Evolutionary conservation across 2,797 vertebrate species (phyloP), one percentile per base, ranked within the genome.

Genomic region (Podarcis lilfordi): DNA sequence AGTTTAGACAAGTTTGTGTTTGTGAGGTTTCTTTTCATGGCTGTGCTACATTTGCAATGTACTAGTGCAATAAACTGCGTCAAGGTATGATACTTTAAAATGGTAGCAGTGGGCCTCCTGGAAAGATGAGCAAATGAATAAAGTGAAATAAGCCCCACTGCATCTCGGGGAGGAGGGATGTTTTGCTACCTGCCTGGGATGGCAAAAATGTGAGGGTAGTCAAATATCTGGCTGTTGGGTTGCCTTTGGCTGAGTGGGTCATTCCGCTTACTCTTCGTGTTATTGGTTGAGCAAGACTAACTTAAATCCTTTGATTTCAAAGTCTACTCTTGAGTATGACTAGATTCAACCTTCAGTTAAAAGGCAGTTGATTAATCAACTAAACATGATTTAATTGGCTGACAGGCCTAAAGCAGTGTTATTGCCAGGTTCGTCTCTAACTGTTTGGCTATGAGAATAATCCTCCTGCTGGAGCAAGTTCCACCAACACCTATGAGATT

Each of bases 331-430:
- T 55, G 59, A 61, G 5, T 61, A 61, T 61, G 59, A 61, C 19
- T 61, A 23, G 59, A 61, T 23, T 23, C 59, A 61, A 61, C 59
- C 59, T 23, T 27, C n/a, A 68, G 64, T 23, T 86, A 78, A 84
- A 78, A 50, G 66, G 59, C 13, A 87, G 61, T 25, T 35, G 32
- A 76, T 82, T 72, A 75, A 86, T 72, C 27, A 81, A 86, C n/a
- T 45, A 40, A 61, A 71, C 17, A 15, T 74, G 1, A 50, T 76
- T 43, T 19, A 27, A 72, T 71, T 21, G 29, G 29, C 29, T 89
- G 77, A 75, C 55, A 85, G 59, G n/a, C 8, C 8, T 19, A 80
- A 55, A 40, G 80, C 69, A 13, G 19, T 32, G 66, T 21, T 64
- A 85, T 37, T 85, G 6, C 29, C 59, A 89, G 59, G 7, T 25